Evolutionary conservation across 2,797 vertebrate species (phyloP), one percentile per base, ranked within the genome.

Genomic region (Tolypeutes matacus): DNA sequence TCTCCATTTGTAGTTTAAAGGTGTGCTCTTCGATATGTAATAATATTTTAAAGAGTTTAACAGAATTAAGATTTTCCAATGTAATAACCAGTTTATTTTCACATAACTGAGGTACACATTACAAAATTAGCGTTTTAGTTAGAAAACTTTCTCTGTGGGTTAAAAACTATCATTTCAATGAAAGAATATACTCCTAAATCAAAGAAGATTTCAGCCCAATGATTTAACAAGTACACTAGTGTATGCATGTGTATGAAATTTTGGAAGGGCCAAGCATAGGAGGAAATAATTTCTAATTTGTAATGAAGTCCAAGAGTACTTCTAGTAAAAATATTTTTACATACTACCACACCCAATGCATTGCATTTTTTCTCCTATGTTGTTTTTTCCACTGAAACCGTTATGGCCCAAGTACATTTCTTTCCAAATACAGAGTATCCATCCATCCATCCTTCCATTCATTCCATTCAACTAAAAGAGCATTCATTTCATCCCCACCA

Each of bases 271-370:
- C 60, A 96, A 56, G 20, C 62, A 73, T 78, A 73, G 25, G 70
- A 76, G 67, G 56, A 95, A 97, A 94, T 96, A 81, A 95, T 95
- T 96, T 89, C 80, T 93, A 94, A 97, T 92, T 94, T 96, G 83
- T 95, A 95, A 80, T 75, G 75, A 97, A 96, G 69, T 94, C 85
- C 88, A 80, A 96, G 56, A 92, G 60, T 82, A 91, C 92, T 90
- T 93, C 88, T 97, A 97, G 81, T 95, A 97, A 97, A 97, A 97
- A 91, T 96, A 96, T 92, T 96, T 96, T 95, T 96, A 96, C 70
- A 89, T 95, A 84, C 56, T 92, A 91, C 96, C 90, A 95, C 92
- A 84, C 95, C 94, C 83, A 83, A 42, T 77, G 14, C 42, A 81
- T 86, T 94, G 62, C 60, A 91, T 93, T 96, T 97, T 96, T 95